Conservation (phyloP, 2,888 invertebrate species). For the Mayetiola destructor region DNA sequence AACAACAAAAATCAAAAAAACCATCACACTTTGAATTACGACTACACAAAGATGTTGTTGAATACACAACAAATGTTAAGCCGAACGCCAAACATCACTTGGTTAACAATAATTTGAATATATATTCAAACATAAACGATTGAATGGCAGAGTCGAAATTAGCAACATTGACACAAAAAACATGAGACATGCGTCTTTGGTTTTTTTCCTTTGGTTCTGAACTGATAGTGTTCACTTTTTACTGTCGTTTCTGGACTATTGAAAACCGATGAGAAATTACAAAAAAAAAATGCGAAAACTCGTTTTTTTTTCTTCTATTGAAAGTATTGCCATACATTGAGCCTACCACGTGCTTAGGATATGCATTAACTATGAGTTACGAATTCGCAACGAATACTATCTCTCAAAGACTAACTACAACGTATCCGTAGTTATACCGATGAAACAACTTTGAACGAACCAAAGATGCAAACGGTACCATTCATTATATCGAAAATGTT, state of each 20-base stretch:
- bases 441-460: too few relatives aligned
- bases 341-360: background rate
- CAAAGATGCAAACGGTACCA: too few relatives aligned
- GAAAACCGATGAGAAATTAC: background rate
- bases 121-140: background rate
- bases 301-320: background rate
- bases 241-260: background rate
- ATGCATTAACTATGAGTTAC: too few relatives aligned
- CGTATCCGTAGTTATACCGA: too few relatives aligned
- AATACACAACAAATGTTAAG: too few relatives aligned
- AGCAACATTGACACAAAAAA: too few relatives aligned
- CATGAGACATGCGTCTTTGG: background rate
- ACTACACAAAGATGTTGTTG: background rate
- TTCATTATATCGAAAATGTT: too few relatives aligned
- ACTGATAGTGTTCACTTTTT: background rate
- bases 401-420: too few relatives aligned
- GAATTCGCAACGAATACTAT: too few relatives aligned
- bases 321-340: background rate
- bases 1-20: background rate
- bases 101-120: too few relatives aligned
- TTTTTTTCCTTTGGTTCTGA: background rate
- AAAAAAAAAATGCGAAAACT: background rate
- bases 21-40: background rate
- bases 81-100: background rate
- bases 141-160: background rate